Evolutionary conservation across 2,797 vertebrate species (phyloP).

Genomic region (Lophotriccus pileatus): DNA sequence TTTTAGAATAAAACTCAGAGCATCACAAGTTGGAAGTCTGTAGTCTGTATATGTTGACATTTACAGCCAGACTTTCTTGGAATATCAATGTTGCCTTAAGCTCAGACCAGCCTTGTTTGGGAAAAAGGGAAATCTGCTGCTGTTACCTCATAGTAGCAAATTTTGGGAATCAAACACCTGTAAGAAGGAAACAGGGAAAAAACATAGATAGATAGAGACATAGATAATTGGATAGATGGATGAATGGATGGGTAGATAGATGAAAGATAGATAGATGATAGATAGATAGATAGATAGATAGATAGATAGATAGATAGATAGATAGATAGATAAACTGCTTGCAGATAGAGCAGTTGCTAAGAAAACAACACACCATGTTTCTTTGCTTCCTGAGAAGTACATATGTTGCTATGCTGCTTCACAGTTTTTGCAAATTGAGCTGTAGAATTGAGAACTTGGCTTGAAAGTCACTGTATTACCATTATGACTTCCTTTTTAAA

Average conservation of each 20-base stretch:
- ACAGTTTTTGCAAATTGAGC: slow-evolving; percentile 13
- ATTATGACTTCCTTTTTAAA: background rate
- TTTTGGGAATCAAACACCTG: background rate
- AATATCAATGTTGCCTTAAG: background rate
- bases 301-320: background rate
- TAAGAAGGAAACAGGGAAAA: background rate
- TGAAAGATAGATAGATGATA: no score
- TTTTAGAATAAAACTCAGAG: background rate
- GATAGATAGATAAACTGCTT: background rate
- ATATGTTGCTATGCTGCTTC: background rate
- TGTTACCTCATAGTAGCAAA: background rate
- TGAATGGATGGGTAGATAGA: no score
- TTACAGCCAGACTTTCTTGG: background rate
- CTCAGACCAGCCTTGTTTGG: background rate
- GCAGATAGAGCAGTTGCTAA: background rate
- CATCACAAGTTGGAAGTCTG: background rate
- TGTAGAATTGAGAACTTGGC: slow-evolving; percentile 4
- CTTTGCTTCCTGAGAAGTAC: background rate
- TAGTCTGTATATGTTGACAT: background rate
- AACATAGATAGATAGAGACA: no score
- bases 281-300: no score
- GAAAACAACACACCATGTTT: background rate
- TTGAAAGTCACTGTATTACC: slow-evolving; percentile 8
- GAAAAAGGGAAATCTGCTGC: background rate
- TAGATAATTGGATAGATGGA: no score